A percentile compares a stretch with the other conserved stretches of the same genome.
These are phyloP conservation scores for Bembecia ichneumoniformis DNA, from an alignment of 2,888 invertebrate genomes.

Conservation along the genomic window DNA sequence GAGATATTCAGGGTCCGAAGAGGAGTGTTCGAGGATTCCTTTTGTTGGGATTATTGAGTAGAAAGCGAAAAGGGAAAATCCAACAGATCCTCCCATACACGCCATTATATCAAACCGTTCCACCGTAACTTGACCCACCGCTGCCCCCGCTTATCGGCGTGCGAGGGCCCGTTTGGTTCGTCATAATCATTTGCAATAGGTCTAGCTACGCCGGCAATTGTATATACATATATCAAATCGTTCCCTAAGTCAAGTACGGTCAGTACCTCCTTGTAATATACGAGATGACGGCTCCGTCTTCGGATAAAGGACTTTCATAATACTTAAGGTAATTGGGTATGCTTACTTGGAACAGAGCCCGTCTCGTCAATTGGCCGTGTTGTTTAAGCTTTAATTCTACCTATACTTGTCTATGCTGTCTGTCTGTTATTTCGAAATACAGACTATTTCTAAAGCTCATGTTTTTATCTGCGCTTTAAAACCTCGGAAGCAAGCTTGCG, in stretches of 20 bases:
- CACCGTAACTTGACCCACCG: background rate
- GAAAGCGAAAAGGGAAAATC: constrained; percentile 35
- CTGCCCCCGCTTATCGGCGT: background rate
- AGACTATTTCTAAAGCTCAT: too few relatives aligned
- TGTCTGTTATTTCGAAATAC: too few relatives aligned
- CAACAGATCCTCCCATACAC: constrained; percentile 17
- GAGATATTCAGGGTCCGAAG: constrained; percentile 1
- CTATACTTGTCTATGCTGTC: too few relatives aligned
- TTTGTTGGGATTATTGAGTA: constrained; percentile 44
- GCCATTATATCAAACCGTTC: background rate
- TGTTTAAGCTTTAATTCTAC: too few relatives aligned
- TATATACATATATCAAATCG: constrained; percentile 14
- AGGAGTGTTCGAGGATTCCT: constrained; percentile 23
- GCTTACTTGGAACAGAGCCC: background rate
- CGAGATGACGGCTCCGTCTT: background rate
- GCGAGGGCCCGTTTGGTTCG: background rate
- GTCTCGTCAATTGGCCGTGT: too few relatives aligned
- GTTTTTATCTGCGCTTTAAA: too few relatives aligned
- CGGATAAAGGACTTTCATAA: constrained; percentile 1
- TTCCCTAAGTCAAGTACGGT: constrained; percentile 23
- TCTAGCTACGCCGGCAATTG: constrained; percentile 3
- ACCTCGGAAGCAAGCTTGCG: too few relatives aligned
- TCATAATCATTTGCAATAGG: background rate
- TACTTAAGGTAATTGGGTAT: background rate
- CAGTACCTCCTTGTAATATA: constrained; percentile 10